Evolutionary conservation across 2,888 invertebrate genomes (phyloP), one percentile per base, ranked within the genome.

Genomic region (Timandra comae): DNA sequence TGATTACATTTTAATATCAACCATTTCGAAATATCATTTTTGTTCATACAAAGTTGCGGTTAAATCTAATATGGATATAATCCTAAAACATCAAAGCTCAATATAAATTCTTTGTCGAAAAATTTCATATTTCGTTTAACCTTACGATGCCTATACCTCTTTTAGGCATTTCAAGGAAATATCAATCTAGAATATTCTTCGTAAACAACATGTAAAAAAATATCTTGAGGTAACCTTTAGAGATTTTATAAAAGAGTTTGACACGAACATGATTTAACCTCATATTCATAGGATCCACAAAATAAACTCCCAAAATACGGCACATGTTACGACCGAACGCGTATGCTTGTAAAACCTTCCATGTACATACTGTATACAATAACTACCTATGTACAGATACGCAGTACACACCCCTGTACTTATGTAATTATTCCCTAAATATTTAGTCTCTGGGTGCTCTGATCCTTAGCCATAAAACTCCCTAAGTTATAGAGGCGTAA

Each of bases 401-500:
- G 39, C 12, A 7, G 20, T 40, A 38, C 39, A 40, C 39, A 44
- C 39, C 52, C 46, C 46, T 46, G 49, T 62, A 63, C 62, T 63
- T 60, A 57, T 61, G 56, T 71, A 70, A 71, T 71, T 73, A 72
- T 72, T 67, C 56, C 63, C 63, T 69, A 71, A 72, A 73, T 72
- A 74, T 74, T 72, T 70, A 69, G 68, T 48, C 63, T 56, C 51
- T 50, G 49, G 58, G 56, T 49, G 51, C 40, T 46, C 46, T 39
- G 49, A 53, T 50, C 60, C 55, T 52, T 49, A 32, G 52, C 56
- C 67, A 63, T 74, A 74, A 74, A 74, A 55, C 65, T 56, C 38
- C 34, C 55, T 58, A 63, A 74, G 64, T 70, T 73, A 74, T 53
- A 53, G 58, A 56, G 52, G 50, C 51, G 43, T 49, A 39, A 34